Base-by-base conservation (phyloP, 2,113 vertebrate genomes). In the Stigmatopora nigra region DNA sequence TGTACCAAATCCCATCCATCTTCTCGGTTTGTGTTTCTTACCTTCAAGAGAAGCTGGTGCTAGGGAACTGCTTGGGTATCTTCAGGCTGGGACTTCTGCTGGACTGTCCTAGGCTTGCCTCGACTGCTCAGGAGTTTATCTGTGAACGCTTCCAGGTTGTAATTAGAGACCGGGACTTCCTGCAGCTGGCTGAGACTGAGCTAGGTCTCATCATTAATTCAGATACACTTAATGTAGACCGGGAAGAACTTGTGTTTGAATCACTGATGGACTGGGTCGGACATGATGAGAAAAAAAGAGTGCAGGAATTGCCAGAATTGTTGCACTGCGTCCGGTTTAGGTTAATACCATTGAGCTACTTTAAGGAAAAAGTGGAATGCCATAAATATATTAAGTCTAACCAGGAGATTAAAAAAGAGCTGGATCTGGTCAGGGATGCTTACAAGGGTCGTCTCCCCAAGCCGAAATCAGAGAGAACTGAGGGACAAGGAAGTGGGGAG, bases 1-100 rank as follows among this genome's bases (percentile, higher is more conserved):
- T 95, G 91, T 93, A 96, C 85, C 95, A 98, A 90, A 95, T 98
- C 75, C 94, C 95, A 0, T 97, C 95, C 72, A 93, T 97, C 78
- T 98, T 98, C 90, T 95, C 95, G 0, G 92, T 94, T 15, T 98
- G 95, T 0, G 90, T 98, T 76, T 94, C 95, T 61, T 98, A 93
- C 84, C 87, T 98, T 35, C 93, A 95, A 86, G 93, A 95, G 73
- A 80, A 94, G 49, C 87, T 98, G 61, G 92, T 95, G 22, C 89
- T 98, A 14, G 89, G 93, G 53, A 98, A 97, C 87, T 97, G 95
- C 82, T 84, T 98, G 81, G 94, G 95, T 0, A 92, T 97, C 73
- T 94, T 95, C 87, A 89, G 93, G 41, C 82, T 98, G 7, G 95
- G 95, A 0, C 69, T 96, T 67, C 92, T 98, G 82, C 83, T 98